Conservation (phyloP, 2,888 invertebrate genomes). For the Liodrosophila aerea region DNA sequence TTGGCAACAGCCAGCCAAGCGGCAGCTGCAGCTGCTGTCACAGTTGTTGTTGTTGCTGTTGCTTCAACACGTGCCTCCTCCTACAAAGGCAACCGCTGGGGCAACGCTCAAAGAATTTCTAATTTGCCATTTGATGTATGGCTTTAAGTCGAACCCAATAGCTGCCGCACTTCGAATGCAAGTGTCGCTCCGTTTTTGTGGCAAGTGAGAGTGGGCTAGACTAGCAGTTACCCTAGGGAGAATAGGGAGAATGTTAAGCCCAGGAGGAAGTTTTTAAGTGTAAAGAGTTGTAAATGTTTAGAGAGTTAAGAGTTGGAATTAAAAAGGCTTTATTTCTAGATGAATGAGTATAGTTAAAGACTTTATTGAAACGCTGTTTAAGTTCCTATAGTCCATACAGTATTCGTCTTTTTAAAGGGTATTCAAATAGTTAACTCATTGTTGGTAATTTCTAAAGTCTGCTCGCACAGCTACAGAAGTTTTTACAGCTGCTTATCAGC, state of each 20-base stretch:
- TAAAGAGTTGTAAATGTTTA: too few relatives aligned
- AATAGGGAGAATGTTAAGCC: not conserved
- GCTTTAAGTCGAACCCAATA: constrained; percentile 3
- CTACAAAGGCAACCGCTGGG: constrained; percentile 62
- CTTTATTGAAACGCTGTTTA: too few relatives aligned
- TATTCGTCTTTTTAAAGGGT: not conserved
- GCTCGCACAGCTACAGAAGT: too few relatives aligned
- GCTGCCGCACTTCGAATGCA: constrained; percentile 4
- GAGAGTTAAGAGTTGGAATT: too few relatives aligned
- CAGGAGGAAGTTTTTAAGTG: too few relatives aligned
- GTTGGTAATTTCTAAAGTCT: too few relatives aligned
- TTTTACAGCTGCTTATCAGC: constrained; percentile 2
- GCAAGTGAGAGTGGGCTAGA: constrained; percentile 16
- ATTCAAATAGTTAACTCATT: too few relatives aligned
- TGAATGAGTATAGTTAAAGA: too few relatives aligned
- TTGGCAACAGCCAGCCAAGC: constrained; percentile 53
- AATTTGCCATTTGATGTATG: constrained; percentile 54
- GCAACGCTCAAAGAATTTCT: constrained; percentile 67
- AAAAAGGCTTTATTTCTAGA: too few relatives aligned
- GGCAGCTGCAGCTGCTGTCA: constrained; percentile 35
- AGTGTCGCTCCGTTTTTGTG: constrained; percentile 22
- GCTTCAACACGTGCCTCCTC: constrained; percentile 61
- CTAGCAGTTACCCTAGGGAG: not conserved
- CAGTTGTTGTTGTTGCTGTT: constrained; percentile 3
- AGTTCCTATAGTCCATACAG: too few relatives aligned